Percentiles rank a stretch among this genome's conserved stretches.
Evolutionary conservation across 2,797 vertebrate genomes (phyloP).

Genomic region (Crenichthys baileyi): DNA sequence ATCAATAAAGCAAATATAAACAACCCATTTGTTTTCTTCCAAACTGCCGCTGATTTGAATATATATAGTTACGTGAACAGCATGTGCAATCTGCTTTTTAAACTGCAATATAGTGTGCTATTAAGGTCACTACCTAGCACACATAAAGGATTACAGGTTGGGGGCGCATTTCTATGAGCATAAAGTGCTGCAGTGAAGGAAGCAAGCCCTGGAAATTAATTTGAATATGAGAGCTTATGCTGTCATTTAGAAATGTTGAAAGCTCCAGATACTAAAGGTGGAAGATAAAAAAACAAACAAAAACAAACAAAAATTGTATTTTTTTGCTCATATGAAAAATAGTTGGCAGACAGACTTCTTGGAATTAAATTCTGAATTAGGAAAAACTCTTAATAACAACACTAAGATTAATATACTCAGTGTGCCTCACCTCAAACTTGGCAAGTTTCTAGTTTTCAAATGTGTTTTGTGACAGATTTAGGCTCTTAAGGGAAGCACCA

Average conservation of each 20-base stretch:
- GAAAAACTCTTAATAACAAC: conserved; percentile 44
- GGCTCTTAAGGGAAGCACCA: conserved; percentile 45
- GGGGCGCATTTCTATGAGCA: conserved; percentile 38
- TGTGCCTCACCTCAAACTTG: conserved; percentile 50
- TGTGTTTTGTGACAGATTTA: conserved; percentile 46
- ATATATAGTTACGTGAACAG: conserved; percentile 71
- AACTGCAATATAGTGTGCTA: conserved; percentile 71
- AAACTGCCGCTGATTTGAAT: conserved; percentile 57
- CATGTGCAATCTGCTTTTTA: conserved; percentile 69
- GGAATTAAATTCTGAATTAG: background rate
- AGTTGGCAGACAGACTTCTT: background rate
- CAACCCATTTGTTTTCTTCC: conserved; percentile 39
- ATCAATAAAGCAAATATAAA: conserved; percentile 77
- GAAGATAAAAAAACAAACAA: background rate
- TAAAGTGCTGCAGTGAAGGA: conserved; percentile 28
- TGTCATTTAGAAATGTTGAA: conserved; percentile 47
- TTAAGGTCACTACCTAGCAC: conserved; percentile 51
- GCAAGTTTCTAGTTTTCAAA: conserved; percentile 38
- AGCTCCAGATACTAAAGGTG: conserved; percentile 19
- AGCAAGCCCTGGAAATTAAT: conserved; percentile 43
- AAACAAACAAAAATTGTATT: conserved; percentile 17
- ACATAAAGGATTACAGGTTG: conserved; percentile 52
- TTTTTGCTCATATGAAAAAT: conserved; percentile 11
- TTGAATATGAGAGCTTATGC: conserved; percentile 19
- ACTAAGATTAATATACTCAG: conserved; percentile 42